Conservation (phyloP, 1,140 invertebrate species). For the Leguminivora glycinivorella region DNA sequence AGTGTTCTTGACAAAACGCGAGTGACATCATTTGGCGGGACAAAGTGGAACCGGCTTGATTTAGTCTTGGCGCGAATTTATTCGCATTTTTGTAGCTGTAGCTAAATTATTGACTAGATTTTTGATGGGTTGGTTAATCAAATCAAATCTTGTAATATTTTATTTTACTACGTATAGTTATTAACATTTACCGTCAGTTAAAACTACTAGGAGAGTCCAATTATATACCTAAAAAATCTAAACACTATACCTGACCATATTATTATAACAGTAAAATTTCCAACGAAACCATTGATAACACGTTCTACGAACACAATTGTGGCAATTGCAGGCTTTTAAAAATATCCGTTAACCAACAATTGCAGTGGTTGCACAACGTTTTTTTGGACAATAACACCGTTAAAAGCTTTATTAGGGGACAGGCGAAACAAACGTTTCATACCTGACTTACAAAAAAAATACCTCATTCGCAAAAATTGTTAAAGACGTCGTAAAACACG, state of each 20-base stretch:
- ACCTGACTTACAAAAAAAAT: constrained; percentile 44
- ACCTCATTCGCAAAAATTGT: constrained; percentile 1
- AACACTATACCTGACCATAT: constrained; percentile 6
- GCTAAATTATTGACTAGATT: too few species aligned
- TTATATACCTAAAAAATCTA: neutral
- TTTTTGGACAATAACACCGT: constrained; percentile 56
- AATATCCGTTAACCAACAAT: constrained; percentile 49
- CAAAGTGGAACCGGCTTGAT: neutral
- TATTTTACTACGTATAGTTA: too few species aligned
- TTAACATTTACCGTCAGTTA: too few species aligned
- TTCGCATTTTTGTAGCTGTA: neutral
- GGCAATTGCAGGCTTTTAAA: constrained; percentile 34
- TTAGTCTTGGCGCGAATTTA: neutral
- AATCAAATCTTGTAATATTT: too few species aligned
- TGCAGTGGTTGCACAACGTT: constrained; percentile 48
- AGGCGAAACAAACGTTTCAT: constrained; percentile 51
- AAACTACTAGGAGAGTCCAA: neutral
- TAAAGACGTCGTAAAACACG: constrained; percentile 14
- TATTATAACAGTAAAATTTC: constrained; percentile 21
- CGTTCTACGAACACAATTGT: constrained; percentile 27
- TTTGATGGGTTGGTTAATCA: too few species aligned
- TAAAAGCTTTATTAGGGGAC: constrained; percentile 46
- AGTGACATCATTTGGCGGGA: constrained; percentile 21
- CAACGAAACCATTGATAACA: constrained; percentile 10
- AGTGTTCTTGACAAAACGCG: constrained; percentile 1